Conservation (phyloP, 2,888 invertebrate species). For the Azorinus chamasolen region DNA sequence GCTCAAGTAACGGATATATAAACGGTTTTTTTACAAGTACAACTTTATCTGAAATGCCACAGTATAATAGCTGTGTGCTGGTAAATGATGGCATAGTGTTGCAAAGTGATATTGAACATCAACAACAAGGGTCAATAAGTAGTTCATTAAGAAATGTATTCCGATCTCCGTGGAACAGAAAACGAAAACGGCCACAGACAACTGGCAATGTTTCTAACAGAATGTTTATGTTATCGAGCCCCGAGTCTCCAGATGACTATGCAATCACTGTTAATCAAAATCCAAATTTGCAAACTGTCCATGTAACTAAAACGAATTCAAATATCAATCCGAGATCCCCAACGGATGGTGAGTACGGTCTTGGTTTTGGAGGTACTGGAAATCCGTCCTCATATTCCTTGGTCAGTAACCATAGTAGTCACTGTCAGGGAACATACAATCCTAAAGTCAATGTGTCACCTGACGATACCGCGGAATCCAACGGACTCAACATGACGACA, state of each 20-base stretch:
- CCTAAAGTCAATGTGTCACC: too few relatives aligned
- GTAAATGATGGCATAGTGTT: conserved; percentile 50
- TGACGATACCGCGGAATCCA: too few relatives aligned
- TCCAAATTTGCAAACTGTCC: conserved; percentile 32
- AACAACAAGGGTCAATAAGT: conserved; percentile 72
- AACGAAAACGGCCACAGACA: conserved; percentile 25
- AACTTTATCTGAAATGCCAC: conserved; percentile 55
- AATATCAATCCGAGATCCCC: neutral
- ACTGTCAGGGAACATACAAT: neutral
- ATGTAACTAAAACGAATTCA: neutral
- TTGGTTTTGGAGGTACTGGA: too few relatives aligned
- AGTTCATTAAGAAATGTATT: conserved; percentile 87
- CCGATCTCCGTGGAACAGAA: conserved; percentile 58
- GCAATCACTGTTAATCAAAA: conserved; percentile 45
- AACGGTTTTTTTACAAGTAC: conserved; percentile 63
- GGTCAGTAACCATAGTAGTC: conserved; percentile 20
- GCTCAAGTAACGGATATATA: conserved; percentile 63
- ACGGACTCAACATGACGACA: too few relatives aligned
- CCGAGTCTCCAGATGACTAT: conserved; percentile 55
- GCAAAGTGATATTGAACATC: conserved; percentile 34
- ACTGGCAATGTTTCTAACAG: conserved; percentile 21
- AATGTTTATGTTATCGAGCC: conserved; percentile 64
- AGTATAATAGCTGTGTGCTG: conserved; percentile 62
- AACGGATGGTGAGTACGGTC: neutral
- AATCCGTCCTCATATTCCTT: conserved; percentile 12